phyloP scores from a whole-genome alignment of 2,888 invertebrate genomes.

The Noctua fimbriata region DNA sequence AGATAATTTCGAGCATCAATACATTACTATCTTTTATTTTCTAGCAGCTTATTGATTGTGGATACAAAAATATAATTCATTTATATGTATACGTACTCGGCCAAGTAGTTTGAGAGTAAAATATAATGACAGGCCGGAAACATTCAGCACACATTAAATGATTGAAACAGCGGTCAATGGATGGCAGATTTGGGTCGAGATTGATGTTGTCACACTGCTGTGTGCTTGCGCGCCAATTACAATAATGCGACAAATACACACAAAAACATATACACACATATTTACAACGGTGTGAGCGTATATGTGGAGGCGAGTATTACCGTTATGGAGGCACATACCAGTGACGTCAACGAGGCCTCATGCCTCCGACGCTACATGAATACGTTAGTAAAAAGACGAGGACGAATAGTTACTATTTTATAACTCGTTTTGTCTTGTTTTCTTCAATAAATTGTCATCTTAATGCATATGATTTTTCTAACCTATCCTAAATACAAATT shows the following conservation, averaged over 20 bases:
- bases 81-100: background rate
- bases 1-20: background rate
- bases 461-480: constrained; percentile 6
- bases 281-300: constrained; percentile 72
- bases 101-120: constrained; percentile 8
- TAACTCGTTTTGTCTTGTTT: constrained; percentile 64
- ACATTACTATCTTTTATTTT: background rate
- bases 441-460: constrained; percentile 17
- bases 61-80: constrained; percentile 7
- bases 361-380: constrained; percentile 85
- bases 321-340: constrained; percentile 90
- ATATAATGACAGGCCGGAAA: constrained; percentile 64
- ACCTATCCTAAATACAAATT: constrained; percentile 3
- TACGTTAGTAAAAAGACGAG: constrained; percentile 84
- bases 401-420: constrained; percentile 76
- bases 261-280: constrained; percentile 64
- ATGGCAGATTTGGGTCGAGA: constrained; percentile 83
- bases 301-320: constrained; percentile 88
- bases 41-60: background rate
- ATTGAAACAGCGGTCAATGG: constrained; percentile 64
- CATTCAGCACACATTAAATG: constrained; percentile 62
- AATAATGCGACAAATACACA: constrained; percentile 77
- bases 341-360: constrained; percentile 89
- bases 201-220: constrained; percentile 83
- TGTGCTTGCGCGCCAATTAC: constrained; percentile 81